Percentiles rank a stretch among this genome's conserved stretches.
These are phyloP conservation scores for Amphipyra tragopoginis DNA, from an alignment of 2,888 invertebrate genomes.

Conservation along the genomic window DNA sequence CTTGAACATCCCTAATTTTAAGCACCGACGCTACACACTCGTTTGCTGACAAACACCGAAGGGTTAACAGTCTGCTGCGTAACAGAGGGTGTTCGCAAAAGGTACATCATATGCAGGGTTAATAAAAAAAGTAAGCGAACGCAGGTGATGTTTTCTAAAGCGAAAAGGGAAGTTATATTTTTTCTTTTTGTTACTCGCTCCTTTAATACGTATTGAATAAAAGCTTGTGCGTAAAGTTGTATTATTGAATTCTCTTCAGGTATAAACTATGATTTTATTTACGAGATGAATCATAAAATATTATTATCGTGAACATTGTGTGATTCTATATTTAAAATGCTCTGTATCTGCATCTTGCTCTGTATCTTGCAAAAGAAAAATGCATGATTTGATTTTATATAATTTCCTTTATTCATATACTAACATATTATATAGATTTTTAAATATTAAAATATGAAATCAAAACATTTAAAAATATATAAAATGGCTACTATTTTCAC, in stretches of 20 bases:
- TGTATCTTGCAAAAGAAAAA: too few relatives aligned
- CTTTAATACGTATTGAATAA: slow-evolving; percentile 43
- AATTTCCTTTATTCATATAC: too few relatives aligned
- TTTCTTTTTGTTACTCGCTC: slow-evolving; percentile 34
- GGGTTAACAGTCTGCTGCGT: slow-evolving; percentile 87
- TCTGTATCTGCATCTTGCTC: too few relatives aligned
- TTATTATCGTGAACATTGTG: too few relatives aligned
- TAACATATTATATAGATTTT: too few relatives aligned
- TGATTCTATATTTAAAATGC: too few relatives aligned
- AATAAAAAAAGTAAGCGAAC: slow-evolving; percentile 69
- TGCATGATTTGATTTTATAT: too few relatives aligned
- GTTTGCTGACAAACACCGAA: slow-evolving; percentile 81
- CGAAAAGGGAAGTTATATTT: slow-evolving; percentile 44
- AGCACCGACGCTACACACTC: slow-evolving; percentile 69
- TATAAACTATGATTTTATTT: background rate
- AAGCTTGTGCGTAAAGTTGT: slow-evolving; percentile 30
- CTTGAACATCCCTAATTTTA: slow-evolving; percentile 74
- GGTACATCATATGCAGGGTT: slow-evolving; percentile 71
- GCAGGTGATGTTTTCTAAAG: slow-evolving; percentile 58
- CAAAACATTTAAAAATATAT: too few relatives aligned
- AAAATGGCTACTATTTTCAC: too few relatives aligned
- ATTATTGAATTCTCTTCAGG: slow-evolving; percentile 25
- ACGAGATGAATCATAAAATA: too few relatives aligned
- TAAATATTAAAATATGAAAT: too few relatives aligned
- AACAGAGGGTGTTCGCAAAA: slow-evolving; percentile 78